These are phyloP conservation scores for Ochotona curzoniae DNA, from an alignment of 2,113 vertebrate genomes.

Conservation along the genomic window DNA sequence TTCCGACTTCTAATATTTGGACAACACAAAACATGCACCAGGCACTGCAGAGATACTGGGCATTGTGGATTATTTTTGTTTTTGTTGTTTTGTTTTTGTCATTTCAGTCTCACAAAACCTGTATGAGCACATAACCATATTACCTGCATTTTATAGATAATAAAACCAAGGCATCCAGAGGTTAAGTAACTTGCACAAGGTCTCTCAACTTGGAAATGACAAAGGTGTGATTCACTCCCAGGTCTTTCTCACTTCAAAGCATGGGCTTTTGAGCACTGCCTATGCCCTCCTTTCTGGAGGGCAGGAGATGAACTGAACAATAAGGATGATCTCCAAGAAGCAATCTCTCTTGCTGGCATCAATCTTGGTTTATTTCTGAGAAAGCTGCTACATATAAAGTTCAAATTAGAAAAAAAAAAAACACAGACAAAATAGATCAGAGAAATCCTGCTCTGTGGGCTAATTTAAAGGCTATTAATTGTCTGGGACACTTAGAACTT, in stretches of 20 bases:
- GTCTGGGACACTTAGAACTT: not conserved
- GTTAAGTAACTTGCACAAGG: slow-evolving; percentile 32
- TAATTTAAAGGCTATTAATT: slow-evolving; percentile 48
- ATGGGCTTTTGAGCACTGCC: not conserved
- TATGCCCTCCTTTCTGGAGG: not conserved
- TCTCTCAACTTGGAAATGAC: slow-evolving; percentile 39
- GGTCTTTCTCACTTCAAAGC: not conserved
- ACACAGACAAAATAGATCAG: not conserved
- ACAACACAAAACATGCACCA: not conserved
- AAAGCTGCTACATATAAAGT: not conserved
- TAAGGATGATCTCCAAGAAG: slow-evolving; percentile 26
- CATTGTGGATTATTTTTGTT: not conserved
- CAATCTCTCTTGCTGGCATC: slow-evolving; percentile 29
- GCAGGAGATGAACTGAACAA: not conserved
- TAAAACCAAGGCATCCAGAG: slow-evolving; percentile 35
- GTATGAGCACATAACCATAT: not conserved
- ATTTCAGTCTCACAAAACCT: slow-evolving; percentile 13
- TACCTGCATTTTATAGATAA: slow-evolving; percentile 18
- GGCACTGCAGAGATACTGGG: not conserved
- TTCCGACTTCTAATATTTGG: not conserved
- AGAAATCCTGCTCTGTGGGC: not conserved
- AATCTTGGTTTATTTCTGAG: slow-evolving; percentile 32
- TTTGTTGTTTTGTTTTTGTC: not conserved
- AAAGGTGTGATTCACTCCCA: not conserved
- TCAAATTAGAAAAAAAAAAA: not conserved